Evolutionary conservation across 1,140 invertebrate species (phyloP).

Genomic region (Uloborus diversus): DNA sequence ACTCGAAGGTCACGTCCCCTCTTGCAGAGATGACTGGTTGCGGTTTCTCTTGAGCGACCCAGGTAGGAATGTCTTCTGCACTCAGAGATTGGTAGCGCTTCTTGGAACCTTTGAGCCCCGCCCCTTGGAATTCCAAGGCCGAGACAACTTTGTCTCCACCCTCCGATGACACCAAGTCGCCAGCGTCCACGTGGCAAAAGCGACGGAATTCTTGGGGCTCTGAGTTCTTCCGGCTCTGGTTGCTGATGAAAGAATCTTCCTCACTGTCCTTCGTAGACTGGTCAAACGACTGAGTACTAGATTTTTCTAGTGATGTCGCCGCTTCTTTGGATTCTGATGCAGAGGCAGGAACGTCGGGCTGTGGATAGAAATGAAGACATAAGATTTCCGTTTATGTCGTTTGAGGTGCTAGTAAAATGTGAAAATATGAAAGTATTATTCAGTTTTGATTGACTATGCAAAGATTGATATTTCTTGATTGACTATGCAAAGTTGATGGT

Average conservation of each 20-base stretch:
- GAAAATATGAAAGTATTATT: too few relatives aligned
- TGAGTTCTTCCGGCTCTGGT: background rate
- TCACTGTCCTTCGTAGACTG: too few relatives aligned
- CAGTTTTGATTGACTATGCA: too few relatives aligned
- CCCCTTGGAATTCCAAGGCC: slow-evolving; percentile 3
- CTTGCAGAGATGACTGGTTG: slow-evolving; percentile 36
- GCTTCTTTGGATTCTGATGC: background rate
- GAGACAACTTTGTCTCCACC: slow-evolving; percentile 18
- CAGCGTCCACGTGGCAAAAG: slow-evolving; percentile 24
- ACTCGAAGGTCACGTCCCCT: slow-evolving; percentile 43
- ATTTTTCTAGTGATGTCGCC: background rate
- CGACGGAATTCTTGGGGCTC: slow-evolving; percentile 34
- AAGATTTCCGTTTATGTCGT: too few relatives aligned
- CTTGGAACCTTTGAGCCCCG: slow-evolving; percentile 6
- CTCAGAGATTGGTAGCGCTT: slow-evolving; percentile 45
- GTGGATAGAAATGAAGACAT: too few relatives aligned
- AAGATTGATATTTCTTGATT: too few relatives aligned
- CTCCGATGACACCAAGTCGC: slow-evolving; percentile 35
- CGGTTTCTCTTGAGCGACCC: slow-evolving; percentile 50
- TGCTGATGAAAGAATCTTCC: too few relatives aligned
- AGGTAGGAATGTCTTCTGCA: slow-evolving; percentile 50
- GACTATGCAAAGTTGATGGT: too few relatives aligned
- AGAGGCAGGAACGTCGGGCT: too few relatives aligned
- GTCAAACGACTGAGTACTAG: background rate
- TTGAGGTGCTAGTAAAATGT: too few relatives aligned